Evolutionary conservation across 2,113 vertebrate species (phyloP).

Genomic region (Oncorhynchus clarkii): DNA sequence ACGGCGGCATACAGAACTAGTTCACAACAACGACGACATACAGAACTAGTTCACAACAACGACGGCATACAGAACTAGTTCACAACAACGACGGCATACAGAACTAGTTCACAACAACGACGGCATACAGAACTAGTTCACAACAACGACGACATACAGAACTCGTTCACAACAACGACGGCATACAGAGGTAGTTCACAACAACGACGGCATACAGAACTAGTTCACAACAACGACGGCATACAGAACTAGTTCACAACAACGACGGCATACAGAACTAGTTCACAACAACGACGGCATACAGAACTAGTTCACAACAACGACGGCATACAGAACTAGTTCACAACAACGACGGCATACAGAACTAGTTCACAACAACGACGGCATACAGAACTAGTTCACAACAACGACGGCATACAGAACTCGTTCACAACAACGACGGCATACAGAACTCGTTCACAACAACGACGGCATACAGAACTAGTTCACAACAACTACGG

Average conservation of each 20-base stretch:
- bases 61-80: no score
- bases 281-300: conserved; percentile 6
- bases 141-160: conserved; percentile 3
- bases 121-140: conserved; percentile 25
- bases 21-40: conserved; percentile 14
- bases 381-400: conserved; percentile 8
- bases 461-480: not conserved
- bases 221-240: conserved; percentile 10
- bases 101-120: conserved; percentile 24
- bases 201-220: conserved; percentile 7
- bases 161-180: conserved; percentile 16
- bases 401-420: not conserved
- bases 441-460: conserved; percentile 27
- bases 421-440: conserved; percentile 20
- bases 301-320: conserved; percentile 31
- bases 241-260: conserved; percentile 5
- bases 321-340: conserved; percentile 18
- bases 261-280: not conserved
- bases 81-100: not conserved
- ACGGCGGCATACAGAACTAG: conserved; percentile 9
- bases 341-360: not conserved
- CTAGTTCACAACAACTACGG: conserved; percentile 13
- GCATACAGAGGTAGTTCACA: conserved; percentile 28
- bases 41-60: conserved; percentile 21
- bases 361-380: no score